These are phyloP conservation scores for Condylura cristata DNA, from an alignment of 2,113 vertebrate species.

Conservation along the genomic window DNA sequence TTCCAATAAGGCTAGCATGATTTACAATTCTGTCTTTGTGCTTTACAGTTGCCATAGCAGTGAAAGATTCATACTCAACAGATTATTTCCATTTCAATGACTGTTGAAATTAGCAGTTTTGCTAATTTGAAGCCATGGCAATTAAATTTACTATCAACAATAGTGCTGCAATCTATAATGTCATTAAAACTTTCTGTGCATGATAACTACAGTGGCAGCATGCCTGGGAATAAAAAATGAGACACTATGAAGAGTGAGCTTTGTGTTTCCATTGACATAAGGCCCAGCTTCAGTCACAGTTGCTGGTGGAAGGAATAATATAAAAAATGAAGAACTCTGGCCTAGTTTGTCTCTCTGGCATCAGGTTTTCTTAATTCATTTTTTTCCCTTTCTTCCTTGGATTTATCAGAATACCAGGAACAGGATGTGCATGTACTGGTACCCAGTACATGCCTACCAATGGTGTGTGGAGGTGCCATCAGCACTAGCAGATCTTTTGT, in stretches of 20 bases:
- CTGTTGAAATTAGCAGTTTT: neutral
- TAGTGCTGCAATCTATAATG: neutral
- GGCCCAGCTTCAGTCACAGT: neutral
- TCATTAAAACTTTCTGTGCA: neutral
- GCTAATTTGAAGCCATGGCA: neutral
- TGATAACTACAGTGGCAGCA: neutral
- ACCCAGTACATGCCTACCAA: neutral
- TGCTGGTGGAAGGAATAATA: neutral
- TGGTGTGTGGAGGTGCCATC: neutral
- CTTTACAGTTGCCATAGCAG: neutral
- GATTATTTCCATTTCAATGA: neutral
- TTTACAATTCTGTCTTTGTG: constrained; percentile 24
- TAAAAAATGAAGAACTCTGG: neutral
- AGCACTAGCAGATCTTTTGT: neutral
- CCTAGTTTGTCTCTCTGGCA: neutral
- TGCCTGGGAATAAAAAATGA: neutral
- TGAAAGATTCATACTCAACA: neutral
- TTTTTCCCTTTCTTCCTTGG: constrained; percentile 2
- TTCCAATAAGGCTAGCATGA: neutral
- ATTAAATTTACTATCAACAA: constrained; percentile 9
- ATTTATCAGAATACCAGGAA: neutral
- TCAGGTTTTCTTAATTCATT: neutral
- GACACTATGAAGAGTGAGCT: neutral
- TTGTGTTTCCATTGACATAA: neutral
- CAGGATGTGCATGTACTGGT: neutral